Evolutionary conservation across 2,888 invertebrate genomes (phyloP), one percentile per base, ranked within the genome.

Genomic region (Cryptosula pallasiana): DNA sequence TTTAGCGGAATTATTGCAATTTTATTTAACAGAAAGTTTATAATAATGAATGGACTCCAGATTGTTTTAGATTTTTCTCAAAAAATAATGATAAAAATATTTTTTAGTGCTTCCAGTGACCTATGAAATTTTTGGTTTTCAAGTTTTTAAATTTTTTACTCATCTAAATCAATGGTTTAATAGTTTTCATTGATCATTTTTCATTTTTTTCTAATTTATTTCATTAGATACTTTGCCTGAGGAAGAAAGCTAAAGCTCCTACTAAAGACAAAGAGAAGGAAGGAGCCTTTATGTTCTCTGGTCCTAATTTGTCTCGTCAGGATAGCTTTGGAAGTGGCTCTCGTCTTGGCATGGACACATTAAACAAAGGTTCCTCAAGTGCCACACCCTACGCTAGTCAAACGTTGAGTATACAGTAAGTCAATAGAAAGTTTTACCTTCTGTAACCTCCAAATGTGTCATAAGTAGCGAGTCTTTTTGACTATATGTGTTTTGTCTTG

Each of bases 361-460:
- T 63, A 32, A 63, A 63, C 32, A 63, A 32, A n/a, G 13, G 29
- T 5, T 63, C 63, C 20, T 16, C 34, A 16, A 5, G 32, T 9
- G 32, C 63, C 13, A 63, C 63, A 16, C 63, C 63, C 2, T 63
- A 63, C 32, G 63, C 63, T 34, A 63, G 63, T 34, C 63, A 63
- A 27, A 63, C 63, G 16, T 32, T 63, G 13, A 63, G 63, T 63
- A 63, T 63, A 63, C 63, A 63, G 63, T 63, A 34, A 32, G 63
- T 63, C 20, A 13, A 45, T 45, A 13, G 9, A 45, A 13, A 20
- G 5, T 20, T 45, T 45, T 45, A 5, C 16, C 45, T 57, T 57
- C 57, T 57, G 20, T 13, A 45, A 45, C n/a, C n/a, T n/a, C n/a
- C n/a, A n/a, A n/a, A n/a, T n/a, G n/a, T n/a, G n/a, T n/a, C n/a